phyloP scores from a whole-genome alignment of 2,888 invertebrate genomes.

The Odontothrips loti region DNA sequence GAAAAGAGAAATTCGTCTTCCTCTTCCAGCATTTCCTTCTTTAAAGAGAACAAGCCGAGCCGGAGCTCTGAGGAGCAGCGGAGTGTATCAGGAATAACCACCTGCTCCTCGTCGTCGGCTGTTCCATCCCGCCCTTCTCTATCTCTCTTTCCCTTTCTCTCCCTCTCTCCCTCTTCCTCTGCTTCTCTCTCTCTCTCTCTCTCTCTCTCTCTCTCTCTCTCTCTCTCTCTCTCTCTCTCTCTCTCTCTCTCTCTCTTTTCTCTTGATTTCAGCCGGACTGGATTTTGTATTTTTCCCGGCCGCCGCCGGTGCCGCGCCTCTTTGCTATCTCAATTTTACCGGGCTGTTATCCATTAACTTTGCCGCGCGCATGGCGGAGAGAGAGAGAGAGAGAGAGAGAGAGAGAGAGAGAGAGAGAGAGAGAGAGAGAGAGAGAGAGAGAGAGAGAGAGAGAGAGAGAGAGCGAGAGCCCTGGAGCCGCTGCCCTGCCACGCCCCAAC shows the following conservation, averaged over 20 bases:
- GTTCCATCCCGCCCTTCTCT: neutral
- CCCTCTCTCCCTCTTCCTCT: too few species aligned
- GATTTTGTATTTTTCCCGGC: neutral
- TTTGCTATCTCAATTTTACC: conserved; percentile 1
- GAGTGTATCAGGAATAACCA: neutral
- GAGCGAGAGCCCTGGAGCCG: conserved; percentile 29
- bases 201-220: too few species aligned
- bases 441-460: conserved; percentile 29
- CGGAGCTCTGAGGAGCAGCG: neutral
- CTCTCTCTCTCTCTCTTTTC: neutral
- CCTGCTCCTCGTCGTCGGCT: neutral
- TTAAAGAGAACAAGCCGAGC: neutral
- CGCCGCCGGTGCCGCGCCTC: neutral
- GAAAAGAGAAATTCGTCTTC: conserved; percentile 6
- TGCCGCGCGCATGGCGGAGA: neutral
- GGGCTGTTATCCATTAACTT: neutral
- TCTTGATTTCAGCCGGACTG: neutral
- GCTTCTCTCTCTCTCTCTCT: neutral
- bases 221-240: too few species aligned
- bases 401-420: conserved; percentile 34
- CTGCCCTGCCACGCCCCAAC: neutral
- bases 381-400: conserved; percentile 29
- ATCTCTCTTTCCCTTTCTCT: too few species aligned
- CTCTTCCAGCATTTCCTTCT: neutral
- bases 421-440: conserved; percentile 33